Base-by-base conservation (phyloP, 2,797 vertebrate genomes). In the Picus viridis region DNA sequence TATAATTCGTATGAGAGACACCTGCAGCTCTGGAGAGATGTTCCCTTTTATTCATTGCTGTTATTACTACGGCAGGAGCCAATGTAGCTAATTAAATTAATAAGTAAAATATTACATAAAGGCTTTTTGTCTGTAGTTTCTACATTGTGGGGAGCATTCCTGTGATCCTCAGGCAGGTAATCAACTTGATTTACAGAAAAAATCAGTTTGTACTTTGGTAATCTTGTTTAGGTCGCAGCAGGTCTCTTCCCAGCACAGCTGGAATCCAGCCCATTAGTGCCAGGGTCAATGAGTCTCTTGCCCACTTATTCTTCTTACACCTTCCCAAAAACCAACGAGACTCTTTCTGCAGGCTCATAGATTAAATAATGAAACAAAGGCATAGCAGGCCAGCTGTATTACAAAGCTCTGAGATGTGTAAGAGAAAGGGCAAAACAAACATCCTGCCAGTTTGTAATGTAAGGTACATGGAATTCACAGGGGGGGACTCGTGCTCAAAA, bases 131-230 rank as follows among this genome's bases (percentile, higher is more conserved):
- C 75, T 63, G 24, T 29, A 85, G 75, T 77, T 94, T 85, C 65
- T 62, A 29, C 83, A 83, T 91, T 92, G 87, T 64, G 39, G 51
- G 61, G 70, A 70, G 61, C 8, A 86, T 32, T 58, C 29, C 69
- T 36, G 61, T 63, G 81, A 89, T 93, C 78, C 62, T 65, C 53
- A 76, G 85, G 78, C 82, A 94, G 74, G 82, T 83, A 94, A 96
- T 96, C 68, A 93, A 94, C 95, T 85, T 93, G 81, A 89, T 95
- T 95, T 93, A 91, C 71, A 95, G 82, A 81, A 95, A 88, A 83
- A 74, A 92, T 81, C 77, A n/a, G 93, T 95, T 94, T 85, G 54
- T 83, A 92, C 61, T 95, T 92, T 1, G 43, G 45, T 96, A 83
- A 95, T 95, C 84, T 96, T 92, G 89, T 93, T 96, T 85, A 92